Evolutionary conservation across 2,797 vertebrate species (phyloP).

Genomic region (Gymnopithys bicolor): DNA sequence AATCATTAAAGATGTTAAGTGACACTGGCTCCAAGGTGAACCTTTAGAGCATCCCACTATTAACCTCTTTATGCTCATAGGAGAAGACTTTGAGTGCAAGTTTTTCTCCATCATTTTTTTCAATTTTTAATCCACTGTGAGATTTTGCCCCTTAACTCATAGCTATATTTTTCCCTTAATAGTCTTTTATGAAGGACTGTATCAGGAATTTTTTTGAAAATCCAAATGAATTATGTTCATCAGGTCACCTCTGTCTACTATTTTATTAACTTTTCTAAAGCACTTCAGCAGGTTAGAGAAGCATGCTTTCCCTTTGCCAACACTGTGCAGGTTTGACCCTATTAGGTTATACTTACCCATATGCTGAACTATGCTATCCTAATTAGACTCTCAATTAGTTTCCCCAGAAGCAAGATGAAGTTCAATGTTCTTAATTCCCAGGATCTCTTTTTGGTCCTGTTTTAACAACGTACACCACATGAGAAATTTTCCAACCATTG

Average conservation of each 20-base stretch:
- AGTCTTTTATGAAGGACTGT: not conserved
- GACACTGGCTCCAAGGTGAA: not conserved
- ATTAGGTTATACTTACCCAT: constrained; percentile 2
- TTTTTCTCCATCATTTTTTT: constrained; percentile 1
- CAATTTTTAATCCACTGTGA: not conserved
- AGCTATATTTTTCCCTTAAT: constrained; percentile 5
- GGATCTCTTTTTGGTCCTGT: not conserved
- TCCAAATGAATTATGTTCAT: constrained; percentile 14
- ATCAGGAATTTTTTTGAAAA: constrained; percentile 7
- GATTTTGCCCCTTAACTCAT: not conserved
- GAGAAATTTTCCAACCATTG: not conserved
- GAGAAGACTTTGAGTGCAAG: not conserved
- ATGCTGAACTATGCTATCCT: not conserved
- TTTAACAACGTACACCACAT: not conserved
- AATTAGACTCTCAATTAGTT: constrained; percentile 30
- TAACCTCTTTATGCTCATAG: not conserved
- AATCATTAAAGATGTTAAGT: constrained; percentile 9
- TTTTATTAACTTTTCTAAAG: constrained; percentile 55
- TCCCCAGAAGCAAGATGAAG: not conserved
- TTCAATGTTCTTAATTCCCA: not conserved
- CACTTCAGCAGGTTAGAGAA: not conserved
- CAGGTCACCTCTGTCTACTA: constrained; percentile 11
- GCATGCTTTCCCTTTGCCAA: not conserved
- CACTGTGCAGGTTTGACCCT: not conserved
- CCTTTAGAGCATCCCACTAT: not conserved